A percentile compares a stretch with the other conserved stretches of the same genome.
These are phyloP conservation scores for Ophraella communa DNA, from an alignment of 2,888 invertebrate species.

Conservation along the genomic window DNA sequence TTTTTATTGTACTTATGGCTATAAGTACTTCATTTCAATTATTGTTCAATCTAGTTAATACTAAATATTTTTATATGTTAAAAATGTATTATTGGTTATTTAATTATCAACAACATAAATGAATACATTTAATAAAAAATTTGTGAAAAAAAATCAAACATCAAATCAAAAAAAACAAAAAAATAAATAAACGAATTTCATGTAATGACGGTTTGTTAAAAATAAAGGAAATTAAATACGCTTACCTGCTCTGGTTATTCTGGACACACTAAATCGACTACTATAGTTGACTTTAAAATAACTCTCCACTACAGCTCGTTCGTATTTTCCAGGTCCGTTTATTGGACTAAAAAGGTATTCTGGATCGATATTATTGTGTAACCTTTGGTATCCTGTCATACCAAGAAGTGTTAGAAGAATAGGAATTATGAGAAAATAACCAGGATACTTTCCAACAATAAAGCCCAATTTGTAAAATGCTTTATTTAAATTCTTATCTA, in stretches of 20 bases:
- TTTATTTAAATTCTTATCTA: constrained; percentile 80
- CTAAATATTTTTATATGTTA: too few species aligned
- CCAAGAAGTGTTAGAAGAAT: constrained; percentile 79
- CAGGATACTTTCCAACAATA: constrained; percentile 80
- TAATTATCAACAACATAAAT: too few species aligned
- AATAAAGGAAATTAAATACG: too few species aligned
- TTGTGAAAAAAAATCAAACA: too few species aligned
- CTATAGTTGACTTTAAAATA: constrained; percentile 90
- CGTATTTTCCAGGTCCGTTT: constrained; percentile 83
- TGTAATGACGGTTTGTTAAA: too few species aligned
- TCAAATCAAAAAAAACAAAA: too few species aligned
- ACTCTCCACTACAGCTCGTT: constrained; percentile 81
- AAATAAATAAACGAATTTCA: too few species aligned
- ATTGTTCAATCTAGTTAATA: too few species aligned
- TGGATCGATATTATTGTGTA: constrained; percentile 90
- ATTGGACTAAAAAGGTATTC: constrained; percentile 92
- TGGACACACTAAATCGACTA: constrained; percentile 82
- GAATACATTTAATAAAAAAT: too few species aligned
- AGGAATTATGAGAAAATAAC: constrained; percentile 89
- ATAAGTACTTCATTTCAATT: too few species aligned
- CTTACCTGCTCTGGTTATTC: constrained; percentile 86
- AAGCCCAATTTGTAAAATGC: constrained; percentile 83
- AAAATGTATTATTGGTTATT: too few species aligned
- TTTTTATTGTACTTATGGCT: too few species aligned
- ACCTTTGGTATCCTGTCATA: constrained; percentile 85